phyloP scores from a whole-genome alignment of 1,140 invertebrate genomes.

The Eumeta japonica region DNA sequence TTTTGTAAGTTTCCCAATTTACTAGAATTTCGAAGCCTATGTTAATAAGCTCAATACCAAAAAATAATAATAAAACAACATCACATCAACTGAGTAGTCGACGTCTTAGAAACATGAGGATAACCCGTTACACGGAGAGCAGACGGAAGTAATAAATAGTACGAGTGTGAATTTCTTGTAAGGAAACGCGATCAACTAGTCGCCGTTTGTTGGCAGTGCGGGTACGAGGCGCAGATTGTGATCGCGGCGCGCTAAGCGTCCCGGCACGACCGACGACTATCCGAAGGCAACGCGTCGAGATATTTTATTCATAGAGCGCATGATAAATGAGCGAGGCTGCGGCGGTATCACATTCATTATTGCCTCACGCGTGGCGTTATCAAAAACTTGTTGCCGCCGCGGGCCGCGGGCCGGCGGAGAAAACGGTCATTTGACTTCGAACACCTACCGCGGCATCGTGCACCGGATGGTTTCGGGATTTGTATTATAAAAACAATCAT shows the following conservation, averaged over 20 bases:
- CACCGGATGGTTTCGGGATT: no score
- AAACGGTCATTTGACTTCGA: conserved; percentile 29
- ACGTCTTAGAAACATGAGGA: no score
- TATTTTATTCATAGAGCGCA: conserved; percentile 48
- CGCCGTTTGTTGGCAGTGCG: no score
- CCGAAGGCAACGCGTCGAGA: conserved; percentile 32
- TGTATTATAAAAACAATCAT: no score
- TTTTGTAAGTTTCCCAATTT: no score
- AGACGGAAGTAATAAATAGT: no score
- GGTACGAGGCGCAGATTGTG: conserved; percentile 29
- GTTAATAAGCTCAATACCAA: no score
- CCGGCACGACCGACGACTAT: conserved; percentile 28
- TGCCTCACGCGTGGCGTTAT: conserved; percentile 42
- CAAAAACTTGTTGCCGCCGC: conserved; percentile 46
- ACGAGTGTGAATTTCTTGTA: conserved; percentile 21
- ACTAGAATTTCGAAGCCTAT: no score
- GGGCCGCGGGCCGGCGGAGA: conserved; percentile 26
- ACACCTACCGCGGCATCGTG: conserved; percentile 31
- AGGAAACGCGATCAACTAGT: conserved; percentile 22
- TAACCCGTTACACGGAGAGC: no score
- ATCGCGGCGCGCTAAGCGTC: conserved; percentile 25
- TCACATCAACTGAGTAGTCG: no score
- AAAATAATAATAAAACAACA: no score
- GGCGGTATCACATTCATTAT: conserved; percentile 51
- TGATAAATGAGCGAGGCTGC: conserved; percentile 45